A percentile compares a stretch with the other conserved stretches of the same genome.
Conservation (phyloP, 1,140 invertebrate species). For the Argopecten irradians region DNA sequence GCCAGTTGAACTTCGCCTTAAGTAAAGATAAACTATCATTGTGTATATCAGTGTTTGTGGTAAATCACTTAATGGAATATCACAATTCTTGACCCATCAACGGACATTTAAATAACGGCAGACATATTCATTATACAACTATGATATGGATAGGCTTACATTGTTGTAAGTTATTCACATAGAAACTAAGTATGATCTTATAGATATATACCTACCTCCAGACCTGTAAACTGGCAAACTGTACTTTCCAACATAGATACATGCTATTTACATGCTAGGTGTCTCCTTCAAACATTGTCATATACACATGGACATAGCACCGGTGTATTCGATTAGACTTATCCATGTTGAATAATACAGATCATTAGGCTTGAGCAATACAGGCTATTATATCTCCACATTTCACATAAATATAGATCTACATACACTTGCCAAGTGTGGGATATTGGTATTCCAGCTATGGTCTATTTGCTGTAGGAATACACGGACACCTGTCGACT, state of each 20-base stretch:
- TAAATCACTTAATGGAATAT: background rate
- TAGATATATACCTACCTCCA: background rate
- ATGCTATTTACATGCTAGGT: background rate
- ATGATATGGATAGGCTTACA: background rate
- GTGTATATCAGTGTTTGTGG: background rate
- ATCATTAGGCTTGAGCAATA: too few species aligned
- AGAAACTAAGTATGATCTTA: background rate
- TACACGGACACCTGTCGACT: background rate
- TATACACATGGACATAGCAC: background rate
- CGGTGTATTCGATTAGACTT: background rate
- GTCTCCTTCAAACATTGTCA: background rate
- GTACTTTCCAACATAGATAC: background rate
- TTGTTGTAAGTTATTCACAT: background rate
- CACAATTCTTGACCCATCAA: background rate
- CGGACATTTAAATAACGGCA: background rate
- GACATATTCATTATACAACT: background rate
- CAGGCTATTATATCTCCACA: too few species aligned
- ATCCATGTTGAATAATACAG: too few species aligned
- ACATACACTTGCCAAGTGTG: too few species aligned
- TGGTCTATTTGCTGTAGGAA: background rate
- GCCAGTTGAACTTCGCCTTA: background rate
- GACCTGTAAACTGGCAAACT: background rate
- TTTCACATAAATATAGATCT: too few species aligned
- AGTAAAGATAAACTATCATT: background rate
- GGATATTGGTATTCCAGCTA: background rate